Base-by-base conservation (phyloP, 2,113 vertebrate genomes). In the Garra rufa region DNA sequence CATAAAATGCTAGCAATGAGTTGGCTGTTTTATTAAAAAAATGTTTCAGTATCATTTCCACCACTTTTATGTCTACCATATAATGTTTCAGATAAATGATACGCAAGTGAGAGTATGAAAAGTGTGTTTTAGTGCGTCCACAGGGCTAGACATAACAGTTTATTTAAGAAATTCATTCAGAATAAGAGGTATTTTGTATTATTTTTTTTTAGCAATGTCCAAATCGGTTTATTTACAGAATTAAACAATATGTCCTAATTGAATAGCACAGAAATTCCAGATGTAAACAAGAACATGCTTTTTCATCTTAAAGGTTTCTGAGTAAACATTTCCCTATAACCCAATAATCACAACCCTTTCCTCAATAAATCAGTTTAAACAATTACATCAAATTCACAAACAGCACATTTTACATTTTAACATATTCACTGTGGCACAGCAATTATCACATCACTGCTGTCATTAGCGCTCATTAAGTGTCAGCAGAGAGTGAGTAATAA, bases 391-490 rank as follows among this genome's bases (percentile, higher is more conserved):
- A 77, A 59, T 10, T 24, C 6, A 52, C 48, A 34, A 55, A 13
- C n/a, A 78, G 34, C 6, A 30, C 41, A 85, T 57, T n/a, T 38
- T 73, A 24, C 52, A 81, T 67, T 44, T 63, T 43, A 75, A 85
- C 63, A 82, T 50, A 41, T 74, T 63, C 75, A 85, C 43, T 52
- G 61, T n/a, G 28, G 77, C 19, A 76, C 48, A 85, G 55, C 3
- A 19, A 83, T 84, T 59, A 83, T 80, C 82, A 87, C 24, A 38
- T 87, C 73, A 28, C 14, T 19, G 43, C 59, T 52, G 26, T 83
- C 44, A 80, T 80, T 85, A 85, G 46, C 21, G 85, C 73, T 61
- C 67, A 74, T 63, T 80, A 48, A 78, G 52, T 61, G 77, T 46
- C 59, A 67, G 61, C 17, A 67, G 43, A 63, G 76, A 78, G 41